phyloP scores from a whole-genome alignment of 1,140 invertebrate genomes.

The Drosophila ironensis region DNA sequence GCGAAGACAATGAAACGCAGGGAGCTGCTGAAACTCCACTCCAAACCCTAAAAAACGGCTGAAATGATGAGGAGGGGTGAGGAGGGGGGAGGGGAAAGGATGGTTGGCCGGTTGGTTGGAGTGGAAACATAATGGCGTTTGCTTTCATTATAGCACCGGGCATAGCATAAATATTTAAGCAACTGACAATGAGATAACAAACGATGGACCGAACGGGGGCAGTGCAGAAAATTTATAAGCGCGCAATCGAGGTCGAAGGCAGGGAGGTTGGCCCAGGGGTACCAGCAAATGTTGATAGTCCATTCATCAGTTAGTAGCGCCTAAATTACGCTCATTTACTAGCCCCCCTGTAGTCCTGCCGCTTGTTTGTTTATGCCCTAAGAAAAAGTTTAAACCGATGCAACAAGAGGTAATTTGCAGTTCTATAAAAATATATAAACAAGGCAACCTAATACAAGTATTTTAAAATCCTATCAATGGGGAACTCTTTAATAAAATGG shows the following conservation, averaged over 20 bases:
- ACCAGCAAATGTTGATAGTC: slow-evolving; percentile 43
- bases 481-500: not conserved
- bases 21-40: not conserved
- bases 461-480: not conserved
- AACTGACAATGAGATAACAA: slow-evolving; percentile 77
- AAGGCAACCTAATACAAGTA: not conserved
- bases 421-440: not conserved
- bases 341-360: not conserved
- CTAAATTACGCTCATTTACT: slow-evolving; percentile 43
- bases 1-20: slow-evolving; percentile 51
- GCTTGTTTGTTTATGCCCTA: not conserved
- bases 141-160: slow-evolving; percentile 68
- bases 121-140: slow-evolving; percentile 66
- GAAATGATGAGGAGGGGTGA: too few relatives aligned
- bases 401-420: too few relatives aligned
- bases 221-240: slow-evolving; percentile 30
- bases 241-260: slow-evolving; percentile 48
- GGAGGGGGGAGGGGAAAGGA: not conserved
- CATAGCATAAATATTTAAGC: slow-evolving; percentile 75
- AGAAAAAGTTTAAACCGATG: not conserved
- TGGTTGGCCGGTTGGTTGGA: not conserved
- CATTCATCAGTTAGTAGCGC: slow-evolving; percentile 54
- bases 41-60: too few relatives aligned
- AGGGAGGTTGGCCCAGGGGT: not conserved
- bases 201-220: slow-evolving; percentile 12